Evolutionary conservation across 2,888 invertebrate species (phyloP).

Genomic region (Pemphredon lugubris): DNA sequence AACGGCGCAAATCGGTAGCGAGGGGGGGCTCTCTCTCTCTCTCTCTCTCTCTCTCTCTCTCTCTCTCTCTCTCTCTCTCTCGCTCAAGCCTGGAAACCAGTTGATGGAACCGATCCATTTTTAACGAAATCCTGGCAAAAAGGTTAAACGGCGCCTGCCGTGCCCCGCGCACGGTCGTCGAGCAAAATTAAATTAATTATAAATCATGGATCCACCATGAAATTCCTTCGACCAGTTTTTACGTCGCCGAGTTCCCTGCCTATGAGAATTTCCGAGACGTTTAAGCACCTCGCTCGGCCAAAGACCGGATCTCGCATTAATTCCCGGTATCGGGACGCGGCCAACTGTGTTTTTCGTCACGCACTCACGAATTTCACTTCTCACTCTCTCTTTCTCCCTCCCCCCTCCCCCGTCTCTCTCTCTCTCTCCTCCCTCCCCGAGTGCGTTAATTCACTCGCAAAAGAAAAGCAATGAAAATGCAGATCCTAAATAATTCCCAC

Average conservation of each 20-base stretch:
- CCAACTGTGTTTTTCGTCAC: slow-evolving; percentile 14
- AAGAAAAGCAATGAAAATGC: neutral
- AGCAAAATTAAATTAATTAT: slow-evolving; percentile 64
- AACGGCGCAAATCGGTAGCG: slow-evolving; percentile 20
- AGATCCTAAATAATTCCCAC: no score
- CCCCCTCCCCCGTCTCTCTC: no score
- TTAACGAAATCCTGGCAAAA: slow-evolving; percentile 53
- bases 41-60: no score
- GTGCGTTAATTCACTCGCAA: slow-evolving; percentile 28
- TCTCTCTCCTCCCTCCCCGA: neutral
- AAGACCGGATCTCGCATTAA: slow-evolving; percentile 33
- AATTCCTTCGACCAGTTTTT: slow-evolving; percentile 60
- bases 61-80: no score
- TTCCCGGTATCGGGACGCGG: slow-evolving; percentile 25
- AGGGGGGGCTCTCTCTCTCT: no score
- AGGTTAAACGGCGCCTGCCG: slow-evolving; percentile 32
- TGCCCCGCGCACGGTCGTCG: slow-evolving; percentile 19
- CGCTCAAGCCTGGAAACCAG: slow-evolving; percentile 36
- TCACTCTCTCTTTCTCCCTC: neutral
- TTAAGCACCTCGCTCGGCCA: slow-evolving; percentile 10
- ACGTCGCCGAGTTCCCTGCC: slow-evolving; percentile 8
- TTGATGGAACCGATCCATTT: slow-evolving; percentile 48
- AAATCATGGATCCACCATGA: slow-evolving; percentile 58
- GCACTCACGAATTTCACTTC: slow-evolving; percentile 23
- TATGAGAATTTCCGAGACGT: slow-evolving; percentile 28